Conservation (phyloP, 2,888 invertebrate genomes). For the Volucella inflata region DNA sequence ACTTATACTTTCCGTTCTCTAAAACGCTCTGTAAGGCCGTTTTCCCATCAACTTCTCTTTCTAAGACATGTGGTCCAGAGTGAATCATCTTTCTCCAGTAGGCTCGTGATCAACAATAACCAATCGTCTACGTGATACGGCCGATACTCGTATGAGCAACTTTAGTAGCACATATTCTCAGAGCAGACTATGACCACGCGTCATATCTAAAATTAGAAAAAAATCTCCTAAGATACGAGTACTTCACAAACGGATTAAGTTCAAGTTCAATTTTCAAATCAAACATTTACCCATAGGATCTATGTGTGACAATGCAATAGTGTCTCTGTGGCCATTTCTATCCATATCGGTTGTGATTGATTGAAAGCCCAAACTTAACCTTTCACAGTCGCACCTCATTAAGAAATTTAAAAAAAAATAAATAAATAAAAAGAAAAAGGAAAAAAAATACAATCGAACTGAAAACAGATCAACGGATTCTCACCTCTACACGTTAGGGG, state of each 20-base stretch:
- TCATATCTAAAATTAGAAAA: constrained; percentile 5
- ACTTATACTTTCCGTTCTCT: too few species aligned
- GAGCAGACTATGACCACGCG: background rate
- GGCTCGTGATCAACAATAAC: too few species aligned
- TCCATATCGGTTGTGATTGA: background rate
- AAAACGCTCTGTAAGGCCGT: too few species aligned
- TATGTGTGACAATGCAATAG: too few species aligned
- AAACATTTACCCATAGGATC: background rate
- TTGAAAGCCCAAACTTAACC: constrained; percentile 35
- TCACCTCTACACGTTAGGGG: constrained; percentile 46
- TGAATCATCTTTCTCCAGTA: too few species aligned
- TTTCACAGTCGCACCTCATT: constrained; percentile 43
- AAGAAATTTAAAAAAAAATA: constrained; percentile 7
- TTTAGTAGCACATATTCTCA: background rate
- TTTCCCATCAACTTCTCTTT: too few species aligned
- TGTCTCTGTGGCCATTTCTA: too few species aligned
- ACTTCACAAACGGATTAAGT: constrained; percentile 2
- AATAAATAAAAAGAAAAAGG: constrained; percentile 1
- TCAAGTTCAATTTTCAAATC: background rate
- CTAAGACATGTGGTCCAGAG: too few species aligned
- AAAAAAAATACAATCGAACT: constrained; percentile 7
- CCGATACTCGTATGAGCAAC: too few species aligned
- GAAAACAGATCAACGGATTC: constrained; percentile 34
- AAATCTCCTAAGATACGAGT: background rate
- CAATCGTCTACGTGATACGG: too few species aligned